phyloP scores from a whole-genome alignment of 2,888 invertebrate species.

The Chrysodeixis includens region DNA sequence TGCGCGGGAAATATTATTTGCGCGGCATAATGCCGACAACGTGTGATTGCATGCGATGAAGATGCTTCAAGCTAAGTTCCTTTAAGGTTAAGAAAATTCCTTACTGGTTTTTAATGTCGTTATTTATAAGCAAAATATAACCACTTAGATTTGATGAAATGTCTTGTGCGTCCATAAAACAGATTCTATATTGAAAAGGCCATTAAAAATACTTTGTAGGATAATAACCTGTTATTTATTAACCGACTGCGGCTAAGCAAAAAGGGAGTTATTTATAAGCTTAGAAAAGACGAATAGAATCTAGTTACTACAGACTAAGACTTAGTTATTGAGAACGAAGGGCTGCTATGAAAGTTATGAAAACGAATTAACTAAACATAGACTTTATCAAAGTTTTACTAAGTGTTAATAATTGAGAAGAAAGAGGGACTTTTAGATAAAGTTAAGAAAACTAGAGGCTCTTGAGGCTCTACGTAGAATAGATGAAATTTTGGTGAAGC shows the following conservation, averaged over 20 bases:
- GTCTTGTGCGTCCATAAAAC: not conserved
- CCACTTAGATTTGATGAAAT: not conserved
- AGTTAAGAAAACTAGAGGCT: not conserved
- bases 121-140: not conserved
- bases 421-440: not conserved
- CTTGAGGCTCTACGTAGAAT: not conserved
- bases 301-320: not conserved
- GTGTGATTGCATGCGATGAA: conserved; percentile 46
- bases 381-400: not conserved
- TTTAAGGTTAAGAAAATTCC: not conserved
- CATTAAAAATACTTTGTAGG: no score
- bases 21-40: conserved; percentile 53
- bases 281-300: not conserved
- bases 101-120: not conserved
- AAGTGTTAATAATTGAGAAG: not conserved
- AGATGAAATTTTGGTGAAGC: not conserved
- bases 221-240: no score
- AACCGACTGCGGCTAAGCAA: no score
- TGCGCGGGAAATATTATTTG: conserved; percentile 82
- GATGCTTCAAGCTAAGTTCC: conserved; percentile 45
- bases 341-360: not conserved
- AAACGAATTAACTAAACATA: conserved; percentile 2
- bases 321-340: conserved; percentile 1
- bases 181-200: not conserved
- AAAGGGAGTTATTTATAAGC: no score